Percentiles rank a stretch among this genome's conserved stretches.
These are phyloP conservation scores for Plecturocebus donacophilus DNA, from an alignment of 2,113 vertebrate genomes.

Conservation along the genomic window DNA sequence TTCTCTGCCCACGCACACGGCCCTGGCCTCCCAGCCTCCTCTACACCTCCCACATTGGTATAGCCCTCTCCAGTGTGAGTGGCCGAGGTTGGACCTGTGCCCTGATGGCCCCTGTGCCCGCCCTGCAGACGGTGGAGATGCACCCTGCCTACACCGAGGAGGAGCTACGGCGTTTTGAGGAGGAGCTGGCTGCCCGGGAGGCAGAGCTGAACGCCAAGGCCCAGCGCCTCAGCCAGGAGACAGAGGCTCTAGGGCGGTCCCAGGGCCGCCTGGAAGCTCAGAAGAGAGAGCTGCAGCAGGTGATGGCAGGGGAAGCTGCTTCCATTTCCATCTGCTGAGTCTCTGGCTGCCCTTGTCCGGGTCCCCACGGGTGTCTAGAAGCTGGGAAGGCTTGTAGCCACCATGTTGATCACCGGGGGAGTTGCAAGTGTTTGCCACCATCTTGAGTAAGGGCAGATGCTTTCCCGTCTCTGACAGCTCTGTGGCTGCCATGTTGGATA, in stretches of 20 bases:
- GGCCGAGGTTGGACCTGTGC: neutral
- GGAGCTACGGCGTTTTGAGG: conserved; percentile 91
- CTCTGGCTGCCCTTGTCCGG: too few relatives aligned
- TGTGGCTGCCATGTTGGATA: neutral
- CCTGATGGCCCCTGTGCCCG: neutral
- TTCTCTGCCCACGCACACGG: too few relatives aligned
- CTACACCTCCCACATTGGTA: neutral
- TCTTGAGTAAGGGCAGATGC: neutral
- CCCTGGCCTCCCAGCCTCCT: neutral
- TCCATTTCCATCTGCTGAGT: neutral
- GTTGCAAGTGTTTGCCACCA: accelerated
- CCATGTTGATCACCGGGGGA: accelerated
- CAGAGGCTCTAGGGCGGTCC: conserved; percentile 90
- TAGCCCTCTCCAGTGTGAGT: accelerated
- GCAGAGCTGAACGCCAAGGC: conserved; percentile 89
- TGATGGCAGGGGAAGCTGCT: conserved; percentile 50
- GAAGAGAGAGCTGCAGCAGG: conserved; percentile 94
- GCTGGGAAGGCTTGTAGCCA: neutral
- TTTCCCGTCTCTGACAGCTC: neutral
- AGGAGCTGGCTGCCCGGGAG: conserved; percentile 88
- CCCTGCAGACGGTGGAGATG: conserved; percentile 90
- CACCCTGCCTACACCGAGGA: conserved; percentile 91
- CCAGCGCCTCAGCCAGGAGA: conserved; percentile 88
- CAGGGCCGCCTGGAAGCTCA: conserved; percentile 93
- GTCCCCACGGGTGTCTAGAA: neutral